Evolutionary conservation across 92 coral and sea anemone species (phyloP).

Genomic region (Epizoanthus fatuus): DNA sequence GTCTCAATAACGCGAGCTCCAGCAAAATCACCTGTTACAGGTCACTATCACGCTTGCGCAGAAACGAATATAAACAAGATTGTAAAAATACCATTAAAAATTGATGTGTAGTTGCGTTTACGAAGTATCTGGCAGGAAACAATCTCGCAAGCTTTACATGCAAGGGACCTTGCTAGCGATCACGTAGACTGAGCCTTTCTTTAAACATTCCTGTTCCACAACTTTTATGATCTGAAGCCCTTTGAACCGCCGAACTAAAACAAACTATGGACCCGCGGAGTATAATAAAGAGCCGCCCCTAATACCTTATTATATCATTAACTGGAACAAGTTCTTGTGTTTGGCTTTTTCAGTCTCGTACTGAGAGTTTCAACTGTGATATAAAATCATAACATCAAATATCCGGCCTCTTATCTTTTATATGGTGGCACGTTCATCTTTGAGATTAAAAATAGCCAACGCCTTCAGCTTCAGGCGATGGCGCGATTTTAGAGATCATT

Average conservation of each 20-base stretch:
- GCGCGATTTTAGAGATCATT: background rate
- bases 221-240: no score
- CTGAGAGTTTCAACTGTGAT: no score
- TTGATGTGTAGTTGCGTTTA: conserved; percentile 4
- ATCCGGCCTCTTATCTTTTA: background rate
- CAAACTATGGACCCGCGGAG: no score
- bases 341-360: no score
- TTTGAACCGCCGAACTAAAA: no score
- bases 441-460: background rate
- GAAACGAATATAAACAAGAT: background rate
- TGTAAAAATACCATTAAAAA: conserved; percentile 33
- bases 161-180: background rate
- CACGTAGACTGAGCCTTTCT: no score
- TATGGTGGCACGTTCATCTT: background rate
- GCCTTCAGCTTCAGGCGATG: background rate
- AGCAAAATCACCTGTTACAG: conserved; percentile 33
- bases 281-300: no score
- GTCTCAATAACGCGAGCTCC: background rate
- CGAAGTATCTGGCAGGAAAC: background rate
- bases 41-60: conserved; percentile 18
- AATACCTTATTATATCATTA: no score
- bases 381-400: no score
- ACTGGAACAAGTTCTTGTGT: no score
- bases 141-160: background rate
- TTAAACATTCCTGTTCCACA: no score